Base-by-base conservation (phyloP, 1,140 invertebrate genomes). In the Drosophila biarmipes region DNA sequence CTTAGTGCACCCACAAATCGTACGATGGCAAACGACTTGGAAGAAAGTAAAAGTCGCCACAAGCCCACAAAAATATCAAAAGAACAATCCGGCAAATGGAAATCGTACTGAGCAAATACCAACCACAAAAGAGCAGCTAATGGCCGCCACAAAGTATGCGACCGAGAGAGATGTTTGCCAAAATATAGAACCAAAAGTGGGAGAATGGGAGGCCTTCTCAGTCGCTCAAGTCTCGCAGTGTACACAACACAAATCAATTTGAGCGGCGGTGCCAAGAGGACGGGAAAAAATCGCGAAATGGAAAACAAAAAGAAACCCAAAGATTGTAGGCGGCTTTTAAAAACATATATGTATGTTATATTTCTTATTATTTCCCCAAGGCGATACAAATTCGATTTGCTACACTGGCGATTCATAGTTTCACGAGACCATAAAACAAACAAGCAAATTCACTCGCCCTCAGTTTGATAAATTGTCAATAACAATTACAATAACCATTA, bases 181-280 rank as follows among this genome's bases (percentile, higher is more conserved):
- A 43, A 31, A 31, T 48, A 27, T 27, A 5, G 24, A n/a, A 12
- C 0, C 17, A 17, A 40, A 43, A 46, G 31, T 14, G 58, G 24
- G 24, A 11, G 8, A 31, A 15, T 19, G 6, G 15, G 2, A 43
- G 58, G 31, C 31, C 15, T 24, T 51, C 43, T 24, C 63, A 38
- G 38, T 34, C 38, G 29, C 64, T 53, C 21, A 43, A 21, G 24
- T 69, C 49, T 34, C 40, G 31, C 35, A 42, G 24, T 61, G 34
- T 64, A 54, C 56, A 68, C 56, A 73, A 77, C 67, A 64, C 79
- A 89, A 89, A 89, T 89, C 84, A 84, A 89, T 89, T 78, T 63
- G 43, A 68, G 57, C 62, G 42, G 46, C 57, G 45, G 48, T 72
- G 66, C 37, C 55, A 73, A 48, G 35, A 42, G 35, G 21, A 67